Evolutionary conservation across 2,888 invertebrate species (phyloP).

Genomic region (Keiferia lycopersicella): DNA sequence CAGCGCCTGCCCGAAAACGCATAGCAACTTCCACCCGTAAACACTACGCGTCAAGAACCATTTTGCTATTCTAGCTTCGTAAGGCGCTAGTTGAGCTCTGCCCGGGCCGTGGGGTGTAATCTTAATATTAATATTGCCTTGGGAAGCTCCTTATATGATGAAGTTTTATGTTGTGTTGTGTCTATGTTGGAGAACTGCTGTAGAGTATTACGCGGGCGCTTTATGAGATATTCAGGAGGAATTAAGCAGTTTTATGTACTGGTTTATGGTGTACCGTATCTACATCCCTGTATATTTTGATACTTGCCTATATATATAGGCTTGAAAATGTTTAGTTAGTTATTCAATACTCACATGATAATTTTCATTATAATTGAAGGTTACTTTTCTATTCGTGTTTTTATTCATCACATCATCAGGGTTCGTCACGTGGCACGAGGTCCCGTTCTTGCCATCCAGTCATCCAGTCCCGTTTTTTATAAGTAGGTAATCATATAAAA

Average conservation of each 20-base stretch:
- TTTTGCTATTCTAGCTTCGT: conserved; percentile 28
- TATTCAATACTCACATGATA: no score
- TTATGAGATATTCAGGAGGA: conserved; percentile 27
- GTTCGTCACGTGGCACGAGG: no score
- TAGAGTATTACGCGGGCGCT: conserved; percentile 52
- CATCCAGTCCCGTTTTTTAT: no score
- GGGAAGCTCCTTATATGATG: conserved; percentile 69
- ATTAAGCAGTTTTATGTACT: conserved; percentile 27
- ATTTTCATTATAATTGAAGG: no score
- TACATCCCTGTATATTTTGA: background rate
- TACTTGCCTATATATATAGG: no score
- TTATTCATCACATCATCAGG: no score
- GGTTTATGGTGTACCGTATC: conserved; percentile 16
- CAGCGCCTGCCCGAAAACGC: conserved; percentile 36
- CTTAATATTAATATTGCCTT: conserved; percentile 77
- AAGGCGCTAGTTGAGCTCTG: conserved; percentile 30
- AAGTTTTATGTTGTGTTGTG: conserved; percentile 66
- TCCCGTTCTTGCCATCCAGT: no score
- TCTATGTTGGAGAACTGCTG: conserved; percentile 45
- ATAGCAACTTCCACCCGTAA: conserved; percentile 35
- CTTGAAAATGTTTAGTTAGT: no score
- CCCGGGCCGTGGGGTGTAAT: conserved; percentile 55
- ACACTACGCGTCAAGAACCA: conserved; percentile 24
- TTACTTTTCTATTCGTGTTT: no score
- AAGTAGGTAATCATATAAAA: no score